Base-by-base conservation (phyloP, 2,113 vertebrate species). In the Echinops telfairi region DNA sequence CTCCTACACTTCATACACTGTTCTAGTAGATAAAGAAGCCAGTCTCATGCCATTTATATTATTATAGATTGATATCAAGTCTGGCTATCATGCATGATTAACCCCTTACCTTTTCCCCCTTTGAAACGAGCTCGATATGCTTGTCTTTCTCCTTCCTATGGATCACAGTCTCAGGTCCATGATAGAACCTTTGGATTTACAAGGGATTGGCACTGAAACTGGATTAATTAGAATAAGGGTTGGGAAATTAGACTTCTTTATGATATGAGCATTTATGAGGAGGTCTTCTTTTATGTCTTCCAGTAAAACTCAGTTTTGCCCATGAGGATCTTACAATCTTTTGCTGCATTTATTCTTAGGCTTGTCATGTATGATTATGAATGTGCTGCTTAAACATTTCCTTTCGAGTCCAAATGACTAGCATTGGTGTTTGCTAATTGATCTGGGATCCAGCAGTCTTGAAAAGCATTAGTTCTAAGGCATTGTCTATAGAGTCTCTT, bases 311-410 rank as follows among this genome's bases (percentile, higher is more conserved):
- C 53, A 19, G 53, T 85, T 85, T 85, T 92, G n/a, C 92, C 92
- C 23, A 43, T 38, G 83, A 92, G 89, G n/a, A 17, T 88, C 82
- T 83, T 93, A 20, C 57, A 73, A 16, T 68, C 33, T 84, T 91
- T 93, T 75, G n/a, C 83, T 83, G 38, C 40, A 86, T 70, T 22
- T 84, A 70, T 57, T 78, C 27, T 62, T 47, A 70, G 75, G 25
- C 15, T 58, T 22, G 88, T 86, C 71, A 58, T 33, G 58, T 71
- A 23, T 31, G 19, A 40, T 47, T 86, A 79, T 53, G 36, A 68
- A 91, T 78, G 12, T 4, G 43, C 22, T 88, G 36, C 66, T 83
- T 53, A 43, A 79, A 38, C 87, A 47, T 6, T 86, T 58, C 38
- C 31, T 94, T 86, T 36, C 81, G 12, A 29, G 11, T 29, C 1